Conservation (phyloP, 2,797 vertebrate genomes). For the Amphiprion clarkii region DNA sequence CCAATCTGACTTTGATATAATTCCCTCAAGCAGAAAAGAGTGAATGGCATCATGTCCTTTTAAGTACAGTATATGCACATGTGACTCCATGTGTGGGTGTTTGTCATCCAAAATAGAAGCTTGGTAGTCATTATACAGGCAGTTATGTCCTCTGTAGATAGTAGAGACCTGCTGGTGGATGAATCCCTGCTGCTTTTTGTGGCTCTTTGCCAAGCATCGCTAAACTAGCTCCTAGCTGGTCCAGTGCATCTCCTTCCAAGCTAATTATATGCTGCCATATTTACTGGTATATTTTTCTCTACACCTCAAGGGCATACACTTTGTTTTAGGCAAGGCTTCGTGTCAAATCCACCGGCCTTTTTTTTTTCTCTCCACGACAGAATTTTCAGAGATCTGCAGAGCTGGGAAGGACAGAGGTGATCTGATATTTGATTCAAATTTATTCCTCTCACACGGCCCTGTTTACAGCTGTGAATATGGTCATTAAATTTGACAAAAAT, state of each 20-base stretch:
- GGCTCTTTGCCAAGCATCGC: constrained; percentile 49
- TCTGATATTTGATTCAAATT: too few relatives aligned
- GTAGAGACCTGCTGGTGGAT: constrained; percentile 35
- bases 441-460: neutral
- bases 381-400: neutral
- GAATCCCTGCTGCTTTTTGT: constrained; percentile 34
- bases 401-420: neutral
- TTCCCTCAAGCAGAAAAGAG: constrained; percentile 36
- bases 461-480: neutral
- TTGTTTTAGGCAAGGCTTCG: neutral
- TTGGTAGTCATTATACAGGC: constrained; percentile 9
- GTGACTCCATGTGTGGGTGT: constrained; percentile 22
- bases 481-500: too few relatives aligned
- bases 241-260: constrained; percentile 9
- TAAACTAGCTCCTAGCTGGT: constrained; percentile 22
- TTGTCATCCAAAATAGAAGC: constrained; percentile 37
- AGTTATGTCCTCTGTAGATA: constrained; percentile 44
- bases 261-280: constrained; percentile 36
- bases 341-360: neutral
- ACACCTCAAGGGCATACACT: constrained; percentile 27
- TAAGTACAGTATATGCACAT: constrained; percentile 12
- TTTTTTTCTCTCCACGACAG: neutral
- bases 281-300: constrained; percentile 19
- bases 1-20: constrained; percentile 48
- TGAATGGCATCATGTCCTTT: constrained; percentile 28